Base-by-base conservation (phyloP, 2,113 vertebrate species). In the Pimephales promelas region DNA sequence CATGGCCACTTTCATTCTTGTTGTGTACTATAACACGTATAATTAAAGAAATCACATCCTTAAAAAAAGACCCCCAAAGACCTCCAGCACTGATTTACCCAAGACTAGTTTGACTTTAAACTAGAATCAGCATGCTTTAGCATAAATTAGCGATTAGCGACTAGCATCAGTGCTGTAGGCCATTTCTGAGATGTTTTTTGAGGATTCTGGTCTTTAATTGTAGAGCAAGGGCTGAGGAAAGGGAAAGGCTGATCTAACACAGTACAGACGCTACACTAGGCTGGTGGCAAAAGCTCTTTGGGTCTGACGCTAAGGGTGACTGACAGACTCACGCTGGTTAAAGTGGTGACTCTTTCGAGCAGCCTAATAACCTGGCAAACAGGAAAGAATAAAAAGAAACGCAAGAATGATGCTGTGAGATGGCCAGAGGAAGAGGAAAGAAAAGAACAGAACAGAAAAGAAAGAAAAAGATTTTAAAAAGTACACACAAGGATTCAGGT, bases 321-420 rank as follows among this genome's bases (percentile, higher is more conserved):
- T 93, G 89, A 94, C 93, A 90, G 92, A 95, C 94, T 95, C 94
- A 94, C 94, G 89, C 93, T 95, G 84, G 94, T 95, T 91, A 95
- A 92, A 86, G 93, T 94, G 91, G 94, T 93, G 93, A 95, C 94
- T 94, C 94, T 92, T 94, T 95, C 94, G 83, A 95, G 94, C 93
- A 95, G 94, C 91, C 92, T 88, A 93, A 95, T 93, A 92, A 94
- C 94, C 94, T 94, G 93, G 92, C 91, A 86, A 90, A 93, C 88
- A 88, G 91, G 85, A 92, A 93, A 87, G 90, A 91, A 92, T 88
- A 88, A 84, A 93, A 91, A 92, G 91, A 91, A 90, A 91, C 90
- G 88, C 91, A 88, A 90, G 85, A 93, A 92, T 83, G 77, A 88
- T 92, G 89, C 92, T 76, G 90, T 92, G 92, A 93, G 92, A 93